A percentile compares a stretch with the other conserved stretches of the same genome.
Evolutionary conservation across 2,797 vertebrate species (phyloP).

Genomic region (Tapirus indicus): DNA sequence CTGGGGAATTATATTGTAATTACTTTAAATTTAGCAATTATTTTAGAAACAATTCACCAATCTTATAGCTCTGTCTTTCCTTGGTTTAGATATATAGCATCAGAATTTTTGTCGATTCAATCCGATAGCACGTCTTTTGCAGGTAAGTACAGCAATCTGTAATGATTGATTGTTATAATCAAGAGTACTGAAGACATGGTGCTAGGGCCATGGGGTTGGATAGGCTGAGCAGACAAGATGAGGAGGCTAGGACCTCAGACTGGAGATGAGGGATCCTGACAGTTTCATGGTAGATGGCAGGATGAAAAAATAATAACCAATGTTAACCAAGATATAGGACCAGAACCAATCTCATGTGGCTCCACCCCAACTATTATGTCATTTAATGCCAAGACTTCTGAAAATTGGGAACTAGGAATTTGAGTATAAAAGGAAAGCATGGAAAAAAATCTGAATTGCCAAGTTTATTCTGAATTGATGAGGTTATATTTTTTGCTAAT

Average conservation of each 20-base stretch:
- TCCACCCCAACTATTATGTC: background rate
- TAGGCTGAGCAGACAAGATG: background rate
- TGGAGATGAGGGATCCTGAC: background rate
- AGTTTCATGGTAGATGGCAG: background rate
- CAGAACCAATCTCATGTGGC: background rate
- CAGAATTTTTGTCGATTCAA: background rate
- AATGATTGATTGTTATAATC: background rate
- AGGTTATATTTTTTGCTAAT: background rate
- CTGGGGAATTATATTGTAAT: background rate
- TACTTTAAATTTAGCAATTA: conserved; percentile 15
- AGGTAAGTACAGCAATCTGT: background rate
- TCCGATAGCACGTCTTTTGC: background rate
- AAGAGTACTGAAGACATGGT: background rate
- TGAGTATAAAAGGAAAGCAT: background rate
- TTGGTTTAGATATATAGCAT: background rate
- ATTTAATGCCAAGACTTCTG: background rate
- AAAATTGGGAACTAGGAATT: background rate
- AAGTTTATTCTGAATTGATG: background rate
- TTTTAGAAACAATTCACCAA: background rate
- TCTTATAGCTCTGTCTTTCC: background rate
- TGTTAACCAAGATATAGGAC: background rate
- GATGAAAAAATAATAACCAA: background rate
- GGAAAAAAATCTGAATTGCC: background rate
- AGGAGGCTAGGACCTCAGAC: background rate
- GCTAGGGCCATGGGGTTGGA: too few relatives aligned